phyloP scores from a whole-genome alignment of 30 jellyfish, hydroid and myxozoan genomes.

The Pseudorhiza aurosa region DNA sequence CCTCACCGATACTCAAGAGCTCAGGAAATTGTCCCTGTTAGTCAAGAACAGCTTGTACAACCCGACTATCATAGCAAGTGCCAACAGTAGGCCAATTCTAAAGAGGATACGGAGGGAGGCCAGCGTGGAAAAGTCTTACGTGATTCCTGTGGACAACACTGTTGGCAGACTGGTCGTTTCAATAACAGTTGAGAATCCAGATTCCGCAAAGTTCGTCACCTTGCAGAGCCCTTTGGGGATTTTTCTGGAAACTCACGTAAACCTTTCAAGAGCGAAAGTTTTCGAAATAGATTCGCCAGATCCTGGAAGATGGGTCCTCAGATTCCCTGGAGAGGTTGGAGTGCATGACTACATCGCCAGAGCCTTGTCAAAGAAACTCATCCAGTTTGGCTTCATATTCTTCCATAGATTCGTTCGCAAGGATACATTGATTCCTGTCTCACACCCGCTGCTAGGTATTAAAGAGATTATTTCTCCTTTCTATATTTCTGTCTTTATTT shows the following conservation, averaged over 20 bases:
- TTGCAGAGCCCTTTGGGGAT: conserved; percentile 53
- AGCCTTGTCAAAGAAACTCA: conserved; percentile 68
- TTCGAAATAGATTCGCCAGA: conserved; percentile 58
- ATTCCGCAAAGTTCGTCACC: conserved; percentile 41
- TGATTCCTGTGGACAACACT: conserved; percentile 71
- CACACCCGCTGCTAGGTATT: conserved; percentile 75
- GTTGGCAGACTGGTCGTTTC: conserved; percentile 63
- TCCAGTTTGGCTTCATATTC: conserved; percentile 72
- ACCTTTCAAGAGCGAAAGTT: conserved; percentile 48
- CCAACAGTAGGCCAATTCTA: conserved; percentile 22
- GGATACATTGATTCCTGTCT: conserved; percentile 65
- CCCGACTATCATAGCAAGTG: conserved; percentile 68
- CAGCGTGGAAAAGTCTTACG: conserved; percentile 7
- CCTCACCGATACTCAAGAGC: conserved; percentile 69
- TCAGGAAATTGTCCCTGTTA: conserved; percentile 39
- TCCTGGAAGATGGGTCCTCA: conserved; percentile 65
- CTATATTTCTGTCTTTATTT: too few relatives aligned
- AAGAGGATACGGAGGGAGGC: conserved; percentile 46
- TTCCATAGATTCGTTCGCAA: conserved; percentile 44
- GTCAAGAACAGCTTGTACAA: conserved; percentile 61
- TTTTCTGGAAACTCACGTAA: conserved; percentile 47
- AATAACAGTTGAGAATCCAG: conserved; percentile 49
- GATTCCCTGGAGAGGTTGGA: conserved; percentile 49
- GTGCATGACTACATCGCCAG: conserved; percentile 66
- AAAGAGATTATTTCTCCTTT: too few relatives aligned